Conservation (phyloP, 2,797 vertebrate species). For the Poeciliopsis turneri region DNA sequence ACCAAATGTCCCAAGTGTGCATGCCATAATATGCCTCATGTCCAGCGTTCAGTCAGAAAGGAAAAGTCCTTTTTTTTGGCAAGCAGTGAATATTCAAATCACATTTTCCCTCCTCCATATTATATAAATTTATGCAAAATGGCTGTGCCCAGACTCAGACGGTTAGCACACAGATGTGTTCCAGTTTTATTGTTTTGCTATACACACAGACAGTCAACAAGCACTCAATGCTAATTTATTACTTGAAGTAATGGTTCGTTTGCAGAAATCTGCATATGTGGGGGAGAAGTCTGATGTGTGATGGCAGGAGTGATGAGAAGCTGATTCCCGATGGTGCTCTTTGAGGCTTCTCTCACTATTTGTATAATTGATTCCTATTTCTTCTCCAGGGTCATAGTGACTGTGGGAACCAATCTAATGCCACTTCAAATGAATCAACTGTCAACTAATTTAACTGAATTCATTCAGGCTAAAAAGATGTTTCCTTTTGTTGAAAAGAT, state of each 20-base stretch:
- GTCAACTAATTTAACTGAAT: conserved; percentile 55
- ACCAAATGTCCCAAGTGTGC: background rate
- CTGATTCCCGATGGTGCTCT: conserved; percentile 38
- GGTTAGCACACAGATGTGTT: conserved; percentile 46
- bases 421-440: conserved; percentile 51
- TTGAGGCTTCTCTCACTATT: conserved; percentile 13
- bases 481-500: conserved; percentile 18
- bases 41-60: background rate
- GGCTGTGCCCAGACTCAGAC: conserved; percentile 19
- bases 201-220: conserved; percentile 47
- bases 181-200: conserved; percentile 49
- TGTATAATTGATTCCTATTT: conserved; percentile 27
- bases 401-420: conserved; percentile 38
- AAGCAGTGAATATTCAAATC: background rate
- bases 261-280: conserved; percentile 66
- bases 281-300: conserved; percentile 25
- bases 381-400: conserved; percentile 36
- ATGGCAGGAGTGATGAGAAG: conserved; percentile 38
- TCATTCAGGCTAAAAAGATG: conserved; percentile 43
- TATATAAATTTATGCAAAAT: background rate
- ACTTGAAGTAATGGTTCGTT: conserved; percentile 59
- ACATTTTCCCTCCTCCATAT: background rate
- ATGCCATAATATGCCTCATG: background rate
- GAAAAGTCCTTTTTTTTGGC: background rate
- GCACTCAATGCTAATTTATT: conserved; percentile 54